Percentiles rank a stretch among this genome's conserved stretches.
phyloP scores from a whole-genome alignment of 2,113 vertebrate genomes.

The Hepsetus odoe region DNA sequence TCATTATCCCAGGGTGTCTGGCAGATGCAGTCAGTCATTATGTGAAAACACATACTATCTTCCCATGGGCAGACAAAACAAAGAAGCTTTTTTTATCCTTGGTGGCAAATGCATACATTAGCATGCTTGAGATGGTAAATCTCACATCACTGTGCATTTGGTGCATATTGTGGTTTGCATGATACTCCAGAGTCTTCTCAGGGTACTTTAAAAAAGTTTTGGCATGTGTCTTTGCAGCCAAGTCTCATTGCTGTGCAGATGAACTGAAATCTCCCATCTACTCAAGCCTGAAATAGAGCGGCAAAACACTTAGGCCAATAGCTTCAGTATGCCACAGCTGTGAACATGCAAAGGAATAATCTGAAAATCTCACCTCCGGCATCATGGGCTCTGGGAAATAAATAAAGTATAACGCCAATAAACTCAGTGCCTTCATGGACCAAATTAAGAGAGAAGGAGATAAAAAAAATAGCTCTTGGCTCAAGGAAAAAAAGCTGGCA shows the following conservation, averaged over 20 bases:
- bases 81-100: neutral
- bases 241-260: slow-evolving; percentile 34
- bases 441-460: neutral
- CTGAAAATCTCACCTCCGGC: slow-evolving; percentile 41
- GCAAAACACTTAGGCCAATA: slow-evolving; percentile 59
- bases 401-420: slow-evolving; percentile 47
- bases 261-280: slow-evolving; percentile 53
- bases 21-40: neutral
- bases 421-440: slow-evolving; percentile 20
- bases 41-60: slow-evolving; percentile 15
- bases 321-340: slow-evolving; percentile 60
- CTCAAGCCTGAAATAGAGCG: slow-evolving; percentile 46
- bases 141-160: neutral
- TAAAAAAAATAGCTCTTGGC: slow-evolving; percentile 21
- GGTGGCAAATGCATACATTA: neutral
- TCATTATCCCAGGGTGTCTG: slow-evolving; percentile 1
- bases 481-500: slow-evolving; percentile 22
- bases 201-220: slow-evolving; percentile 14
- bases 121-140: neutral
- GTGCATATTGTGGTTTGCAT: slow-evolving; percentile 20
- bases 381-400: slow-evolving; percentile 47
- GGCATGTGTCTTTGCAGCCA: slow-evolving; percentile 20
- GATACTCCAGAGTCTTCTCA: neutral
- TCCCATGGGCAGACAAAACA: slow-evolving; percentile 1
- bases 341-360: slow-evolving; percentile 47